Base-by-base conservation (phyloP, 1,140 invertebrate species). In the Dendroctonus valens region DNA sequence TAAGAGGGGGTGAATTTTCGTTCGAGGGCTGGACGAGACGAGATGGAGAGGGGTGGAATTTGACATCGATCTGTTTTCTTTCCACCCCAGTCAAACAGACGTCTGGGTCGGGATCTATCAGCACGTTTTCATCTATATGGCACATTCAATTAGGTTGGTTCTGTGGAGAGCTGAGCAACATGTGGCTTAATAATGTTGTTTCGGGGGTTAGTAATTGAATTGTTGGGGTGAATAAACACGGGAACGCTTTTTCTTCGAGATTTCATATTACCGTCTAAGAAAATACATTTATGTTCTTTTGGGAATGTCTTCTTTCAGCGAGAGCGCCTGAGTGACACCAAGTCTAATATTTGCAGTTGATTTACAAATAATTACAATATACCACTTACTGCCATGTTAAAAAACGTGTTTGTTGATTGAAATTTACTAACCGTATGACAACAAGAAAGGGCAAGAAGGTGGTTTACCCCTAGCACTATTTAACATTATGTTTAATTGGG, bases 61-160 rank as follows among this genome's bases (percentile, higher is more conserved):
- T 69, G 55, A 50, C 70, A 76, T 75, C 72, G 73, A 76, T 76
- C 73, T 74, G 70, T 62, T 54, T 68, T 65, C 64, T 67, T 74
- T 71, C 61, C 58, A 61, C 54, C 62, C 68, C 71, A 69, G 73
- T 71, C 73, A 71, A 74, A 73, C 73, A 76, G 74, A 76, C 74
- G 74, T 76, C 74, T 76, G 72, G 74, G 65, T 68, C 58, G 64
- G 49, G 62, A 26, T 68, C 71, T 70, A 73, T 71, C 71, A 69
- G 63, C 68, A 69, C 71, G 66, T 70, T 61, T 39, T 41, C 59
- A 63, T 63, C 64, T 67, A 58, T 60, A 61, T 50, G 59, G 50
- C 69, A 68, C 71, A 73, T 75, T 73, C 72, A 75, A 75, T 75
- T 75, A 75, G 66, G 60, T 63, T 38, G 59, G 60, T 49, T 61